Evolutionary conservation across 2,888 invertebrate genomes (phyloP).

Genomic region (Sepiola atlantica): DNA sequence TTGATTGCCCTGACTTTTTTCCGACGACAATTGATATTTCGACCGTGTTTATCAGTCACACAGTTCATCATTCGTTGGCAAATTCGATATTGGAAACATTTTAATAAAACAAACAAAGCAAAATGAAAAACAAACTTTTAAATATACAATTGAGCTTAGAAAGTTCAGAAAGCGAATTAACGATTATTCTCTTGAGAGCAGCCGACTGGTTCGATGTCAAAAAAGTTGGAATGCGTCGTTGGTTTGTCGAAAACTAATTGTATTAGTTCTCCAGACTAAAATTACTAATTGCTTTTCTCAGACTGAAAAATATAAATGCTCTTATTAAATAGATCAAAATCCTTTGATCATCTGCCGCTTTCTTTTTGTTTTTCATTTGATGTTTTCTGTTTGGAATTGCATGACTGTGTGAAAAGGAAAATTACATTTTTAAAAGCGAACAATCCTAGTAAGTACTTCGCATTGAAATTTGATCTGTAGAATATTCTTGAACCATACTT

Average conservation of each 20-base stretch:
- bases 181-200: background rate
- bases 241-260: background rate
- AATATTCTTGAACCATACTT: background rate
- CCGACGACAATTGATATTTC: background rate
- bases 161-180: background rate
- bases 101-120: background rate
- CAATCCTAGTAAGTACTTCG: background rate
- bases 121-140: background rate
- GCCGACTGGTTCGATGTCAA: background rate
- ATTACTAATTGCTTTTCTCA: background rate
- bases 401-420: background rate
- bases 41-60: background rate
- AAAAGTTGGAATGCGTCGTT: background rate
- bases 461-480: background rate
- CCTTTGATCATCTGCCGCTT: background rate
- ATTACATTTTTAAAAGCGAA: background rate
- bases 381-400: background rate
- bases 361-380: background rate
- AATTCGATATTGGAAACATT: background rate
- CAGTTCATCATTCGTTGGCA: constrained; percentile 32
- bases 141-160: background rate
- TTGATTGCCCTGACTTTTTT: background rate
- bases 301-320: background rate
- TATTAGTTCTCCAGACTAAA: background rate
- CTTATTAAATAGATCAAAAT: background rate